Percentiles rank a stretch among this genome's conserved stretches.
phyloP scores from a whole-genome alignment of 2,113 vertebrate species.

The Ochotona curzoniae region DNA sequence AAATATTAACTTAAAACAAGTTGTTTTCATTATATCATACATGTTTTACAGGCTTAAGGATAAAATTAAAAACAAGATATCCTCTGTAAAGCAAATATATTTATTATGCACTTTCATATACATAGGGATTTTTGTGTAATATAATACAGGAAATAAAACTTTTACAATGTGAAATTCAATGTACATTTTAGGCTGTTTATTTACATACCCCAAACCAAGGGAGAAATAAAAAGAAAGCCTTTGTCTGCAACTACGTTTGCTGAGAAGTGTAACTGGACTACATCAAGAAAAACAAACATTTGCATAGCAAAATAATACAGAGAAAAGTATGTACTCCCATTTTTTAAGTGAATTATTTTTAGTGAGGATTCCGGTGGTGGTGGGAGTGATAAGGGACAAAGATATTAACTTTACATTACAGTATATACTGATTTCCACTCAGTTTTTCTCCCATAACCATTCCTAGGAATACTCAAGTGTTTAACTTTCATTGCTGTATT shows the following conservation, averaged over 20 bases:
- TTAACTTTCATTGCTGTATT: background rate
- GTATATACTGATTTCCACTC: background rate
- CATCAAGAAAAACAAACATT: slow-evolving; percentile 86
- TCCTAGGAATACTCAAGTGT: slow-evolving; percentile 47
- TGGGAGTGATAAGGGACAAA: slow-evolving; percentile 52
- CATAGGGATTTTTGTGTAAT: slow-evolving; percentile 96
- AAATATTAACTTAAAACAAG: background rate
- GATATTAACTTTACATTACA: slow-evolving; percentile 49
- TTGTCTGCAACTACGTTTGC: slow-evolving; percentile 87
- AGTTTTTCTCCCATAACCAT: slow-evolving; percentile 56
- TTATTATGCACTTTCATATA: slow-evolving; percentile 99
- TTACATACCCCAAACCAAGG: slow-evolving; percentile 90
- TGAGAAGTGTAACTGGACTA: slow-evolving; percentile 80
- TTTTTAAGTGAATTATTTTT: slow-evolving; percentile 74
- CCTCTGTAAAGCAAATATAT: slow-evolving; percentile 99
- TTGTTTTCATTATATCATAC: background rate
- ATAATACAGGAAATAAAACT: slow-evolving; percentile 97
- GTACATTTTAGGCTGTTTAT: slow-evolving; percentile 98
- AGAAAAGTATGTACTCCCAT: slow-evolving; percentile 72
- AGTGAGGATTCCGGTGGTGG: slow-evolving; percentile 70
- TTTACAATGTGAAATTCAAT: slow-evolving; percentile 96
- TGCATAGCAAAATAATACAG: slow-evolving; percentile 87
- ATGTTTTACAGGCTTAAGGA: background rate
- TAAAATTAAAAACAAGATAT: slow-evolving; percentile 78
- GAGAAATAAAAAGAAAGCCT: slow-evolving; percentile 83